phyloP scores from a whole-genome alignment of 2,888 invertebrate species.

The Lepidochrysops patricia region DNA sequence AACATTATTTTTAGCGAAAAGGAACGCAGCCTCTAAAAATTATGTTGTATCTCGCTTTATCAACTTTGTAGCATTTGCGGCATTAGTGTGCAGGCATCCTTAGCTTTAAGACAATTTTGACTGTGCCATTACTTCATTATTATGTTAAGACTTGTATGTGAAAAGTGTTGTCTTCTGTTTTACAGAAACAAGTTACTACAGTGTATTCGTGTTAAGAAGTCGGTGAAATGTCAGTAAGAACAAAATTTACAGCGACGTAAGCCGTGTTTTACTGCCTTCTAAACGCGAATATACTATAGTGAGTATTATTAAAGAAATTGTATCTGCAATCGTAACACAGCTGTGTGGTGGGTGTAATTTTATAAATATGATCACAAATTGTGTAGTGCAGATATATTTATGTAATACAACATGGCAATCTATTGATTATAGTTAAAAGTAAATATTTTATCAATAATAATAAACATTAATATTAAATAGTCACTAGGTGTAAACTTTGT shows the following conservation, averaged over 20 bases:
- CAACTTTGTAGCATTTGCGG: no score
- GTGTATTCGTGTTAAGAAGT: no score
- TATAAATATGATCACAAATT: background rate
- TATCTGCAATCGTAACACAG: background rate
- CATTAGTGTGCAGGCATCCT: no score
- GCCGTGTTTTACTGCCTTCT: no score
- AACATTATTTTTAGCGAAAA: no score
- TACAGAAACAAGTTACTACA: no score
- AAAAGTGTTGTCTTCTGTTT: background rate
- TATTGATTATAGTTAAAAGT: background rate
- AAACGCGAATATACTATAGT: no score
- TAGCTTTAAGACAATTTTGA: background rate
- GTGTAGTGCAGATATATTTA: slow-evolving; percentile 3
- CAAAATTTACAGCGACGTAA: no score
- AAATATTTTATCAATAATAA: background rate
- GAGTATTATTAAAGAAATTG: background rate
- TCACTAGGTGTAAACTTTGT: background rate
- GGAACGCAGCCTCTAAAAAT: no score
- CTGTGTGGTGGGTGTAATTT: background rate
- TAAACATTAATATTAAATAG: background rate
- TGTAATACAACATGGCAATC: slow-evolving; percentile 8
- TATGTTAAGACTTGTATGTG: background rate
- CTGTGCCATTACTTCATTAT: background rate
- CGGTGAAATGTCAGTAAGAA: no score
- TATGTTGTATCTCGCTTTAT: no score